Evolutionary conservation across 2,113 vertebrate species (phyloP), one percentile per base, ranked within the genome.

Genomic region (Rana temporaria): DNA sequence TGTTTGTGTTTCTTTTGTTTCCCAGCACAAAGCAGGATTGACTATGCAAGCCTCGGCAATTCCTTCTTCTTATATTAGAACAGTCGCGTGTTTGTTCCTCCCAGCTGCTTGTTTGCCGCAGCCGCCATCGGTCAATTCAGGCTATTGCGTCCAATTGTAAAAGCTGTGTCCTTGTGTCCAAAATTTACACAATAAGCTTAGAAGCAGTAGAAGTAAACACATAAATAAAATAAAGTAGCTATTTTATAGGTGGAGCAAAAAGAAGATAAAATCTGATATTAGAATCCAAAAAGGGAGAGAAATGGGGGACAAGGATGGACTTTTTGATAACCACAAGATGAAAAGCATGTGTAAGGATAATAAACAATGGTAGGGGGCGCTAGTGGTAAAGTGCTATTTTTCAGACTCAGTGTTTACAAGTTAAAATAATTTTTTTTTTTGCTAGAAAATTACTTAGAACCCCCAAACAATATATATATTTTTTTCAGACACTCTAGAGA

Each of bases 41-140:
- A 86, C 63, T 22, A 64, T 68, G 82, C 87, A 84, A 62, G 4
- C 20, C 62, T 17, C 17, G 73, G 88, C 89, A 84, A 85, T 87
- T 88, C 88, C 84, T 88, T 78, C 91, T 91, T 93, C 90, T 92
- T 55, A 82, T 26, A 7, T 53, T 48, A 78, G 65, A 91, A 93
- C 89, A 94, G 82, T 87, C 89, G 84, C 76, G 82, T 74, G 89
- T 88, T 92, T 94, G 91, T 93, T 82, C 88, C 15, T 38, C 20
- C 2, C 15, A 22, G 5, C 70, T 74, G 56, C 56, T 9, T 42
- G n/a, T 32, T 24, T 62, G 59, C 19, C 59, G 14, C 18, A 62
- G 20, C 18, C 20, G 4, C 1, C 4, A 19, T 11, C 59, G 6
- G 20, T 1, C 59, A 19, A 62, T 62, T 11, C 18, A 15, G 19